phyloP scores from a whole-genome alignment of 2,888 invertebrate species.

The Schizaphis graminum region DNA sequence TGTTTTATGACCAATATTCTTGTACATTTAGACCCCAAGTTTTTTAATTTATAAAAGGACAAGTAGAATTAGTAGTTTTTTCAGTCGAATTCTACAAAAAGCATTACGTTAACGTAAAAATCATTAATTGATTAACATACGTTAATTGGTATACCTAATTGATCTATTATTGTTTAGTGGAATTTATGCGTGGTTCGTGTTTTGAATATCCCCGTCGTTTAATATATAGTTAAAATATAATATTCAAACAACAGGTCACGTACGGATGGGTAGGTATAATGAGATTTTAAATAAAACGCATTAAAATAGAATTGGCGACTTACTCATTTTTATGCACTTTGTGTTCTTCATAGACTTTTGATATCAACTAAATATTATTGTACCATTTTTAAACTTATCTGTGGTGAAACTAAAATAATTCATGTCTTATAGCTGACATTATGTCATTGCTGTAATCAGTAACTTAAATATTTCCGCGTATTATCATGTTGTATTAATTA shows the following conservation, averaged over 20 bases:
- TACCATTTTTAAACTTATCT: background rate
- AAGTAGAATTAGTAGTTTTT: background rate
- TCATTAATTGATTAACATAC: background rate
- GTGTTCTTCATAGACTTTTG: background rate
- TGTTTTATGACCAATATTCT: background rate
- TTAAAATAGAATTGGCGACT: background rate
- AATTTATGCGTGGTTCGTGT: background rate
- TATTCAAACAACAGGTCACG: background rate
- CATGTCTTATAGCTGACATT: background rate
- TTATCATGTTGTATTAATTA: background rate
- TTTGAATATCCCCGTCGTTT: background rate
- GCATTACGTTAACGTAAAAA: background rate
- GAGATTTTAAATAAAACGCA: background rate
- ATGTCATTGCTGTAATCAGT: background rate
- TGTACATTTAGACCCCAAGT: background rate
- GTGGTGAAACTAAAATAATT: background rate
- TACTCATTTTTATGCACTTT: background rate
- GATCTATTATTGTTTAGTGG: background rate
- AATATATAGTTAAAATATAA: background rate
- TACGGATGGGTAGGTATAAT: background rate
- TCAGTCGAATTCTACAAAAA: background rate
- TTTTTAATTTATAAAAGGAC: background rate
- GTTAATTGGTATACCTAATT: background rate
- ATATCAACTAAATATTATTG: background rate
- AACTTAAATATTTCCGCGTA: background rate